Percentiles rank a stretch among this genome's conserved stretches.
Evolutionary conservation across 2,888 invertebrate genomes (phyloP).

Genomic region (Netelia virgata): DNA sequence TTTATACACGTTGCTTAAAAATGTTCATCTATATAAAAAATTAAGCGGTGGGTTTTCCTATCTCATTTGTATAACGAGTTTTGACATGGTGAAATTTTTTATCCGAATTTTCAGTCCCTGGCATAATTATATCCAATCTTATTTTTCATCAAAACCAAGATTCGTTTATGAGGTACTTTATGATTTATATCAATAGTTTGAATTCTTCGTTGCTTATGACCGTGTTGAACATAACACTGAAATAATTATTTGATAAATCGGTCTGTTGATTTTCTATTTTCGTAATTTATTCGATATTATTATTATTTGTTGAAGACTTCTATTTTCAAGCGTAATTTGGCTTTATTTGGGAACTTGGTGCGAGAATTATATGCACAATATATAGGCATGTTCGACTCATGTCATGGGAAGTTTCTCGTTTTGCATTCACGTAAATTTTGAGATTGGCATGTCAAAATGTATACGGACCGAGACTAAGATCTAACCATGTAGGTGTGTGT

Average conservation of each 20-base stretch:
- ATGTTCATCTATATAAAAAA: neutral
- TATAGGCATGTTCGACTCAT: neutral
- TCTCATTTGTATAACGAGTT: too few species aligned
- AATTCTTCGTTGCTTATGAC: too few species aligned
- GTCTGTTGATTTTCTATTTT: neutral
- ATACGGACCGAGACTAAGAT: neutral
- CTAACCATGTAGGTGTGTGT: neutral
- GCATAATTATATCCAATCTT: too few species aligned
- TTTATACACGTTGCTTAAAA: slow-evolving; percentile 1
- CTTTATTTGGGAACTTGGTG: slow-evolving; percentile 3
- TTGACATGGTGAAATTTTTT: too few species aligned
- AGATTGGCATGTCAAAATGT: neutral
- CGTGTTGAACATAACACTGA: too few species aligned
- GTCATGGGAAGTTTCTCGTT: neutral
- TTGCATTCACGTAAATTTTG: neutral
- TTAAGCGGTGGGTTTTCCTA: neutral
- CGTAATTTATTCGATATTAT: neutral
- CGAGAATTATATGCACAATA: neutral
- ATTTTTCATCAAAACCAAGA: too few species aligned
- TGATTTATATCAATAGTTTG: too few species aligned
- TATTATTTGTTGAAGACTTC: neutral
- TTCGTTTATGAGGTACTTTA: too few species aligned
- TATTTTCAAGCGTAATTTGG: slow-evolving; percentile 1
- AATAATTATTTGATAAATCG: too few species aligned
- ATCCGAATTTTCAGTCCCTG: too few species aligned